Conservation (phyloP, 1,140 invertebrate species). For the Aradophagus sp. region DNA sequence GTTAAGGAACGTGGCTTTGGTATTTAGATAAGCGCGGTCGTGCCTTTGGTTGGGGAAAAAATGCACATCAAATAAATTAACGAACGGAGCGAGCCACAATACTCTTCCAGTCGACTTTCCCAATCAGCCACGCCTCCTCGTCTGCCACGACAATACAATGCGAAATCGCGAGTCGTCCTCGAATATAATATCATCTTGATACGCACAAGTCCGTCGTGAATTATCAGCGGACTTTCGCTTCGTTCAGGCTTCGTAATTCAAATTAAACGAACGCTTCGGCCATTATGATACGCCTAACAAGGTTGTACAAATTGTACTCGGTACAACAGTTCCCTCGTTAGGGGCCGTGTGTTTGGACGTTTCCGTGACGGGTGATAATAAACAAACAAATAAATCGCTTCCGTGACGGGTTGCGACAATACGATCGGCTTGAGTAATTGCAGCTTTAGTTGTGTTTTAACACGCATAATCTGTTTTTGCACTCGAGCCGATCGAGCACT, state of each 20-base stretch:
- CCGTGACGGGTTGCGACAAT: slow-evolving; percentile 19
- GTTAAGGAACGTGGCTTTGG: no score
- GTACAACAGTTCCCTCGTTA: slow-evolving; percentile 18
- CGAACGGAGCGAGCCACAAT: no score
- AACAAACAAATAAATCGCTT: slow-evolving; percentile 31
- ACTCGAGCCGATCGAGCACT: slow-evolving; percentile 26
- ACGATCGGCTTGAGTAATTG: slow-evolving; percentile 28
- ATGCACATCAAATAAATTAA: no score
- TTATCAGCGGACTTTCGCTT: slow-evolving; percentile 22
- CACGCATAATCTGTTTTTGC: slow-evolving; percentile 36
- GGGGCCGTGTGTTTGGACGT: slow-evolving; percentile 8
- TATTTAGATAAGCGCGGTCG: no score
- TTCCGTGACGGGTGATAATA: slow-evolving; percentile 12
- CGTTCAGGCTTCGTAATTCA: slow-evolving; percentile 5
- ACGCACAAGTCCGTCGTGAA: slow-evolving; percentile 14
- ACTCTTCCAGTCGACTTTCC: no score
- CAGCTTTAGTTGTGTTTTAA: slow-evolving; percentile 21
- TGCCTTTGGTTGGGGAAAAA: no score
- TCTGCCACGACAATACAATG: slow-evolving; percentile 9
- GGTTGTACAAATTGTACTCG: slow-evolving; percentile 13
- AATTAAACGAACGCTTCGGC: slow-evolving; percentile 6
- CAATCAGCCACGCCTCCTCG: not conserved
- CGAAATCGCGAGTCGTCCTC: slow-evolving; percentile 11
- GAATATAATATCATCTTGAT: slow-evolving; percentile 21
- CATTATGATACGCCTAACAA: no score